These are phyloP conservation scores for Spatulosminthurus flaviceps DNA, from an alignment of 2,888 invertebrate genomes.

Conservation along the genomic window DNA sequence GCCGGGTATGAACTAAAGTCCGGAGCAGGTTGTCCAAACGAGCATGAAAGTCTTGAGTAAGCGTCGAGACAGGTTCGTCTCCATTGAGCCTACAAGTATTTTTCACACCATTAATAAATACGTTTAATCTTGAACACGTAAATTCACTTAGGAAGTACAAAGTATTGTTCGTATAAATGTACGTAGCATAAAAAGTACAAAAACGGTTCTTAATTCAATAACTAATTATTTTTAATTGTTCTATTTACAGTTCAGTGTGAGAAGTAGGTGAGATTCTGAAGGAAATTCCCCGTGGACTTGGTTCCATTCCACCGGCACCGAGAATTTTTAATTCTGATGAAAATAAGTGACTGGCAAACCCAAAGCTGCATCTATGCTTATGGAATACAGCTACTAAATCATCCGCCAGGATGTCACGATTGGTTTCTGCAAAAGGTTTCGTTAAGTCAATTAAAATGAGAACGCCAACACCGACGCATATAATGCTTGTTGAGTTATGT, in stretches of 20 bases:
- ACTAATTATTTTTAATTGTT: no score
- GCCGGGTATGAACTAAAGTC: conserved; percentile 90
- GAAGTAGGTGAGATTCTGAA: conserved; percentile 91
- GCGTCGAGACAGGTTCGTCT: conserved; percentile 84
- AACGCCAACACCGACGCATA: not conserved
- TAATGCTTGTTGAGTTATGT: no score
- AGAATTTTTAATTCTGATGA: conserved; percentile 88
- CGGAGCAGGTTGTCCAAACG: conserved; percentile 89
- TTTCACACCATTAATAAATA: not conserved
- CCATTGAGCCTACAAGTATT: conserved; percentile 73
- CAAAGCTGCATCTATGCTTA: conserved; percentile 91
- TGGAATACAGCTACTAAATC: conserved; percentile 92
- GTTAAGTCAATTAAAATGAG: conserved; percentile 3
- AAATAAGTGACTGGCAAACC: conserved; percentile 96
- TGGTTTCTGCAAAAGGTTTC: conserved; percentile 74
- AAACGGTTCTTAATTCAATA: no score
- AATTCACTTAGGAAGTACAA: not conserved
- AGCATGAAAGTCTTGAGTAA: conserved; percentile 95
- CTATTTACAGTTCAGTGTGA: conserved; percentile 75
- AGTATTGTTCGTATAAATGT: no score
- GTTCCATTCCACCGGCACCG: conserved; percentile 74
- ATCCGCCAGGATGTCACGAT: conserved; percentile 90
- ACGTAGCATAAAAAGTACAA: no score
- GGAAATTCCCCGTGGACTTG: conserved; percentile 79
- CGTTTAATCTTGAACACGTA: not conserved